A percentile compares a stretch with the other conserved stretches of the same genome.
Conservation (phyloP, 2,797 vertebrate species). For the Orestias chungarensis region DNA sequence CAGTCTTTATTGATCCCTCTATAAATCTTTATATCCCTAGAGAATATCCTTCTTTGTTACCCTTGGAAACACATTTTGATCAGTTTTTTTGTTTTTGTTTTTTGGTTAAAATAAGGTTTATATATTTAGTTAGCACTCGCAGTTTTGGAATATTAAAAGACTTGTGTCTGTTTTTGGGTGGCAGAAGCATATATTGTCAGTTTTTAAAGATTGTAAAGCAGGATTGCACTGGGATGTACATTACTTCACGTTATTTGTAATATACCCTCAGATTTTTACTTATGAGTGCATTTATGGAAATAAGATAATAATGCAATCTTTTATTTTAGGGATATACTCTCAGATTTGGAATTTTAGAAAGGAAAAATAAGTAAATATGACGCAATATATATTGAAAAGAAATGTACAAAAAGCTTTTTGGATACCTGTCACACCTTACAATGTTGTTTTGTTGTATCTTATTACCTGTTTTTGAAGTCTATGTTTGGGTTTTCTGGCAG, state of each 20-base stretch:
- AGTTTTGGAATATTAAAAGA: neutral
- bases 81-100: no score
- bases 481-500: no score
- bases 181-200: neutral
- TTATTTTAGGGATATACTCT: neutral
- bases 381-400: neutral
- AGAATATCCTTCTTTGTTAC: neutral
- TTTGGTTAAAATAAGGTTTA: no score
- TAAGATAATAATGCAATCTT: neutral
- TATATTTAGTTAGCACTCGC: no score
- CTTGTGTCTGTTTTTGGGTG: neutral
- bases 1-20: neutral
- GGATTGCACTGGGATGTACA: neutral
- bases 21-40: neutral
- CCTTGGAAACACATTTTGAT: no score
- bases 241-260: neutral
- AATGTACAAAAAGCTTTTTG: neutral
- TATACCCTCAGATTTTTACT: neutral
- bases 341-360: neutral
- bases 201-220: neutral
- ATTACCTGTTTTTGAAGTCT: no score
- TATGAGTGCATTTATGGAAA: neutral
- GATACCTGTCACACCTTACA: no score
- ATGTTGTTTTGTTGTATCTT: no score
- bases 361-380: neutral